A percentile compares a stretch with the other conserved stretches of the same genome.
Conservation (phyloP, 2,113 vertebrate genomes). For the Heterotis niloticus region DNA sequence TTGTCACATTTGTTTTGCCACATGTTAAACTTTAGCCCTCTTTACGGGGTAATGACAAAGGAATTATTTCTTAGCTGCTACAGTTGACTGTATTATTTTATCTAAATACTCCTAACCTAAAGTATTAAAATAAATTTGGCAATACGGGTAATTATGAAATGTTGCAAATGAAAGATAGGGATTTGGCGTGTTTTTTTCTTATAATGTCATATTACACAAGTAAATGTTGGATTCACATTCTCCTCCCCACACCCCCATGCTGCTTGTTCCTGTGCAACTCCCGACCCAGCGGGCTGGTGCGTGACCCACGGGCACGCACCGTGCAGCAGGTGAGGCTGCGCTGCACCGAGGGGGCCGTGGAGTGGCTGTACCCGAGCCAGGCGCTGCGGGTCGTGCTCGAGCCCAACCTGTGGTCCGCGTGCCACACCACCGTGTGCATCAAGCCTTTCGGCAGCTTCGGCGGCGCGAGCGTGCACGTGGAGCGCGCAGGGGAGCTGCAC, state of each 20-base stretch:
- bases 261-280: rapidly evolving
- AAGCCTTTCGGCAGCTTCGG: conserved; percentile 57
- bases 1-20: no score
- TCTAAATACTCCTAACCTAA: no score
- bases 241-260: neutral
- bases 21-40: no score
- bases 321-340: conserved; percentile 71
- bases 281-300: conserved; percentile 57
- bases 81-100: no score
- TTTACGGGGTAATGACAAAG: no score
- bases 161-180: neutral
- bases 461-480: conserved; percentile 64
- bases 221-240: no score
- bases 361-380: conserved; percentile 66
- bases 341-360: conserved; percentile 66
- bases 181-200: no score
- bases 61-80: no score
- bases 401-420: conserved; percentile 57
- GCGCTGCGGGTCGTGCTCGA: conserved; percentile 66
- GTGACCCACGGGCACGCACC: conserved; percentile 46
- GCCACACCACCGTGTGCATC: conserved; percentile 59
- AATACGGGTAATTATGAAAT: no score
- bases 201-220: no score
- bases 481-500: conserved; percentile 56
- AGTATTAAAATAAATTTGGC: no score